Evolutionary conservation across 2,888 invertebrate genomes (phyloP).

Genomic region (Callosobruchus maculatus): DNA sequence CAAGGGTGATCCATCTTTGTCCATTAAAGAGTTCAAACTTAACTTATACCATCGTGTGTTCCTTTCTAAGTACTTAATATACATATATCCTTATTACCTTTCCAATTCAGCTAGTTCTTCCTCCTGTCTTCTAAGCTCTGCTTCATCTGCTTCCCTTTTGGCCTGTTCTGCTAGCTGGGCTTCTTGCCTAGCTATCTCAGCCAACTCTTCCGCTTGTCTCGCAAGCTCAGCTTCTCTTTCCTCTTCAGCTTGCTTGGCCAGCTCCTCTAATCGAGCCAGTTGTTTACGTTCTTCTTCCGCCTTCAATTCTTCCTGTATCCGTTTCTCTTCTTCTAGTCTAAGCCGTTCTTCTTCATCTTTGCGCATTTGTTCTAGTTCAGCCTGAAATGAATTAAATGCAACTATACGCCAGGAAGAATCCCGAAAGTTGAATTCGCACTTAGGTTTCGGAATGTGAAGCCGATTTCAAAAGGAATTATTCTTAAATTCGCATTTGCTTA

Average conservation of each 20-base stretch:
- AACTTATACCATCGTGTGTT: too few species aligned
- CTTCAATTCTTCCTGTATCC: conserved; percentile 43
- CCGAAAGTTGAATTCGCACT: too few species aligned
- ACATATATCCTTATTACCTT: conserved; percentile 17
- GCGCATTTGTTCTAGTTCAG: conserved; percentile 53
- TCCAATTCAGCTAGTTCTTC: conserved; percentile 58
- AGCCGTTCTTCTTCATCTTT: conserved; percentile 55
- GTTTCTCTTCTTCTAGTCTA: conserved; percentile 52
- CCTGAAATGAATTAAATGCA: conserved; percentile 35
- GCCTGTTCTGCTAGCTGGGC: conserved; percentile 62
- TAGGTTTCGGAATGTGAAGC: too few species aligned
- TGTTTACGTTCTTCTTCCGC: conserved; percentile 49
- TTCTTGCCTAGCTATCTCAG: conserved; percentile 54
- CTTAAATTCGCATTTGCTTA: too few species aligned
- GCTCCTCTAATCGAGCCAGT: conserved; percentile 55
- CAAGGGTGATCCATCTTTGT: too few species aligned
- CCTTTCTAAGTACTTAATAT: too few species aligned
- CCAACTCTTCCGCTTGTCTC: conserved; percentile 55
- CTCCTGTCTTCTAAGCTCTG: conserved; percentile 49
- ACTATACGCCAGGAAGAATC: too few species aligned
- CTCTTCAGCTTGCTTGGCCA: conserved; percentile 61
- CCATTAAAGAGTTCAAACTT: too few species aligned
- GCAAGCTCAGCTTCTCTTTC: conserved; percentile 66
- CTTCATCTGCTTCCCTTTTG: conserved; percentile 58
- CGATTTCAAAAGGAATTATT: too few species aligned